Base-by-base conservation (phyloP, 2,888 invertebrate species). In the Pyrrhia umbra region DNA sequence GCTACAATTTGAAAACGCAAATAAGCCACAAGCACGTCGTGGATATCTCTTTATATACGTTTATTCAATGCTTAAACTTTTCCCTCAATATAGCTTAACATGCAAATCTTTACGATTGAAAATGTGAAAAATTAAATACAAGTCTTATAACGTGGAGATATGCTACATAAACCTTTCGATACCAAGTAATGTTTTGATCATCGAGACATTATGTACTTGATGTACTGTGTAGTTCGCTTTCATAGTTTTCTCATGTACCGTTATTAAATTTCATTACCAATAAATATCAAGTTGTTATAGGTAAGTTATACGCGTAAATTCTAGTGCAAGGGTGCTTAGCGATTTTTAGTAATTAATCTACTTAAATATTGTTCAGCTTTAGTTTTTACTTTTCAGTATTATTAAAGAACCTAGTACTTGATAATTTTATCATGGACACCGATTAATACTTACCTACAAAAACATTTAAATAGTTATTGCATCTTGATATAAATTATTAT, bases 221-320 rank as follows among this genome's bases (percentile, higher is more conserved):
- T 37, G n/a, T 15, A 37, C 50, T n/a, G 21, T n/a, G 8, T 18
- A 43, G 34, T 42, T 16, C 25, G 13, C 69, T 54, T 72, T 54
- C 67, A 51, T 54, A 42, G 37, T 50, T 58, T 66, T 66, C 52
- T 66, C 45, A 66, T 56, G 1, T n/a, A 55, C 46, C 74, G 54
- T 58, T 66, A 46, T 46, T 49, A 37, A 45, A 58, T 30, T 0
- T 47, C 55, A 66, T 43, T 20, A 15, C 23, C 49, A 40, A 46
- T 69, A 73, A 73, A 66, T 66, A 55, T 39, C 34, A 42, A 37
- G 13, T 45, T 37, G 13, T 50, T 15, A 57, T 37, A 16, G 5
- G 47, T 20, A 6, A 1, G 23, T 6, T 18, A 15, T 37, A 23
- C n/a, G 10, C 23, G 52, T 57, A 56, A 47, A 62, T 71, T 43